These are phyloP conservation scores for Dendronephthya gigantea DNA, from an alignment of 64 coral and sea anemone species.

Conservation along the genomic window DNA sequence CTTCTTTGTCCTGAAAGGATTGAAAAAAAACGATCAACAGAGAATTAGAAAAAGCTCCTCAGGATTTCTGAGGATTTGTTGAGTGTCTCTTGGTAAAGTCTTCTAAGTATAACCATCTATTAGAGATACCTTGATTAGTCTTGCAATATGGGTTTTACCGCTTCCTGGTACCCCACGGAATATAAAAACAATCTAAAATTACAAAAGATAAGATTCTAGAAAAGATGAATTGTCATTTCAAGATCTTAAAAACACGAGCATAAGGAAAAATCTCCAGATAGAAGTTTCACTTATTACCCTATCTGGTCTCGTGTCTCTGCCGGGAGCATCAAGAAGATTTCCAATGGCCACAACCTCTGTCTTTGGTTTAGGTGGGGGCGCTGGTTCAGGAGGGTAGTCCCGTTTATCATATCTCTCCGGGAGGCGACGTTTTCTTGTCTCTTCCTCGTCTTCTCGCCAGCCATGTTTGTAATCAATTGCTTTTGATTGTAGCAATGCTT, in stretches of 20 bases:
- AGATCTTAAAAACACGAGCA: too few species aligned
- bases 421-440: not conserved
- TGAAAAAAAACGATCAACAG: not conserved
- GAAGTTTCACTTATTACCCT: constrained; percentile 27
- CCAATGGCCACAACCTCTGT: constrained; percentile 79
- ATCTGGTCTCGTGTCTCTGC: constrained; percentile 75
- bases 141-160: constrained; percentile 96
- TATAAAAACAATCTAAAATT: constrained; percentile 86
- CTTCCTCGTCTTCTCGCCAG: not conserved
- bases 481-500: not conserved
- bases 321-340: constrained; percentile 58
- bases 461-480: not conserved
- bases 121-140: constrained; percentile 98
- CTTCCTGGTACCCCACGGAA: constrained; percentile 87
- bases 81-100: too few species aligned
- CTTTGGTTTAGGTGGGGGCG: constrained; percentile 43
- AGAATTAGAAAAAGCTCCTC: too few species aligned
- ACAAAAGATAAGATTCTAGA: not conserved
- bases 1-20: constrained; percentile 75
- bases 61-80: too few species aligned
- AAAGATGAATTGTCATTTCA: too few species aligned
- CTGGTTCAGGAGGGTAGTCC: not conserved
- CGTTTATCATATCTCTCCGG: constrained; percentile 38
- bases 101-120: too few species aligned
- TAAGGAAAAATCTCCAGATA: not conserved